Conservation (phyloP, 2,113 vertebrate genomes). For the Machaerirhynchus nigripectus region DNA sequence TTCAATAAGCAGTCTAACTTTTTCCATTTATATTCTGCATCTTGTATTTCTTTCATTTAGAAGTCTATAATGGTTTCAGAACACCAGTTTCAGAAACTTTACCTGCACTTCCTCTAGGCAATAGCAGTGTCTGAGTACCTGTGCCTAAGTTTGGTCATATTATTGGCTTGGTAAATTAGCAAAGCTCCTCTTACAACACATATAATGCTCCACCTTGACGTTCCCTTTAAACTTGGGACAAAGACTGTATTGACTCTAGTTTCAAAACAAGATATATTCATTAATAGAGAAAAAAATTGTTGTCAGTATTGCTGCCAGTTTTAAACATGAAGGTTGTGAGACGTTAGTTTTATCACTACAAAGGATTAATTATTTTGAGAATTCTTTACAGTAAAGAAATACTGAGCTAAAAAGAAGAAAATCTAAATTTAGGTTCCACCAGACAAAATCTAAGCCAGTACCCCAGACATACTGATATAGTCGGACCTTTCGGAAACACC, state of each 20-base stretch:
- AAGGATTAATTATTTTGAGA: background rate
- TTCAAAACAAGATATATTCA: background rate
- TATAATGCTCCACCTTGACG: background rate
- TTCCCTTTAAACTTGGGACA: background rate
- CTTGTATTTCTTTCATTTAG: background rate
- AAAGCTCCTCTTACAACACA: background rate
- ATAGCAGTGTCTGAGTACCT: background rate
- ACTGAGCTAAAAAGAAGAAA: background rate
- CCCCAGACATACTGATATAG: background rate
- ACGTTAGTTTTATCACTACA: background rate
- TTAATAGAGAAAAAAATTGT: fast-evolving
- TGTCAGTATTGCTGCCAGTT: background rate
- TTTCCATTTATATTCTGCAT: background rate
- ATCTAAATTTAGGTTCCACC: background rate
- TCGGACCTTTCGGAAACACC: background rate
- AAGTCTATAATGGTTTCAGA: background rate
- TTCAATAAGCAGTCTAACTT: background rate
- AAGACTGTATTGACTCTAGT: background rate
- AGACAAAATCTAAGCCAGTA: background rate
- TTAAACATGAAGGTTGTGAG: background rate
- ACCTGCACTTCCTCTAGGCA: background rate
- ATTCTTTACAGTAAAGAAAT: background rate
- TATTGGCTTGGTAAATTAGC: background rate
- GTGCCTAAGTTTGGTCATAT: background rate
- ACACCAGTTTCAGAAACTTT: background rate